These are phyloP conservation scores for Aythya baeri DNA, from an alignment of 2,113 vertebrate genomes.

Conservation along the genomic window DNA sequence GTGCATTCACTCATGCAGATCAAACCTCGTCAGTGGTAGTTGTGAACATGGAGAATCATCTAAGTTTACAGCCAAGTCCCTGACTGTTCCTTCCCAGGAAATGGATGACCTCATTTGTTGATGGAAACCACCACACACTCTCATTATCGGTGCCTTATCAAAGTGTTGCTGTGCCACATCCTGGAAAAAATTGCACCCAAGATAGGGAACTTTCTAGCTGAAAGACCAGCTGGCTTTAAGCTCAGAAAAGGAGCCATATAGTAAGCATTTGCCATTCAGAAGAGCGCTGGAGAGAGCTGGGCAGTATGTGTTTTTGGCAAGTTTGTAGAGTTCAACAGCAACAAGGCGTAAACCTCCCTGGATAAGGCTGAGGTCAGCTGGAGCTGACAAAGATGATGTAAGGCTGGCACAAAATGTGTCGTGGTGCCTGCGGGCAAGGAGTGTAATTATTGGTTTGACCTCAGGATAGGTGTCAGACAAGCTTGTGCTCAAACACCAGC, in stretches of 20 bases:
- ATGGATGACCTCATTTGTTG: neutral
- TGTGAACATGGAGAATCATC: neutral
- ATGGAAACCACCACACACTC: neutral
- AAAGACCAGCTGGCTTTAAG: neutral
- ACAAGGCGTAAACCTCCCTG: neutral
- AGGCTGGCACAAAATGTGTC: neutral
- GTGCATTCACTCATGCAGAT: neutral
- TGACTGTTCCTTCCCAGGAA: neutral
- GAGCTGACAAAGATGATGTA: neutral
- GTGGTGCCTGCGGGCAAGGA: neutral
- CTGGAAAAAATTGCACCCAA: neutral
- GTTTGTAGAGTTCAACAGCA: neutral
- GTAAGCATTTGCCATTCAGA: neutral
- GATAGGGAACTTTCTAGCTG: neutral
- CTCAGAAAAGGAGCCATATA: neutral
- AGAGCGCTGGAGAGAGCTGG: neutral
- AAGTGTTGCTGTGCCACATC: neutral
- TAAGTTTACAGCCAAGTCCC: neutral
- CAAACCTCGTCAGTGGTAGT: neutral
- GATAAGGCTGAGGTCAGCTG: neutral
- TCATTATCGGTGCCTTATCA: neutral
- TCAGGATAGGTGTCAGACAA: neutral
- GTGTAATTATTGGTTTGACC: slow-evolving; percentile 3
- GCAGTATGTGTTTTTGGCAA: neutral
- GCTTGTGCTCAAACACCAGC: neutral